Percentiles rank a stretch among this genome's conserved stretches.
Evolutionary conservation across 92 coral and sea anemone species (phyloP).

Genomic region (Metridium senile): DNA sequence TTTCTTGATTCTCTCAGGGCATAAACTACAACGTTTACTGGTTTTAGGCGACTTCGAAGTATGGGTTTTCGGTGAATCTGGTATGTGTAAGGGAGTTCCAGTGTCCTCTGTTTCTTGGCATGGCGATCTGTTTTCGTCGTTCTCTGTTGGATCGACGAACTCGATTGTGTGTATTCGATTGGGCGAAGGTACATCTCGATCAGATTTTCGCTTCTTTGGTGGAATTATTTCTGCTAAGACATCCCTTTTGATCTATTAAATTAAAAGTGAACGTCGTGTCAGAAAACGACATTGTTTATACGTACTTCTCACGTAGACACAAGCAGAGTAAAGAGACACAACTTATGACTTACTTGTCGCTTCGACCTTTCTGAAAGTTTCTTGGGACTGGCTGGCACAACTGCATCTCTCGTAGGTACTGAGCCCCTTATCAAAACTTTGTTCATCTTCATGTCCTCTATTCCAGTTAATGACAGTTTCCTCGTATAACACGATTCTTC

Average conservation of each 20-base stretch:
- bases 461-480: slow-evolving; percentile 5
- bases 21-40: not conserved
- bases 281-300: not conserved
- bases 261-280: too few relatives aligned
- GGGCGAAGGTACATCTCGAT: too few relatives aligned
- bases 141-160: too few relatives aligned
- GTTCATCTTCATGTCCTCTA: not conserved
- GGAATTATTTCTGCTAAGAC: slow-evolving; percentile 22
- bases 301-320: not conserved
- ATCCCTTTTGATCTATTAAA: too few relatives aligned
- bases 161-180: too few relatives aligned
- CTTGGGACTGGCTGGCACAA: slow-evolving; percentile 16
- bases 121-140: too few relatives aligned
- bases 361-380: slow-evolving; percentile 19
- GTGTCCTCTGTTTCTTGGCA: too few relatives aligned
- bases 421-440: slow-evolving; percentile 3
- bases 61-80: not conserved
- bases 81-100: too few relatives aligned
- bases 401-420: slow-evolving; percentile 37
- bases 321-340: not conserved
- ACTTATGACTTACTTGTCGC: slow-evolving; percentile 28
- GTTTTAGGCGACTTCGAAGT: not conserved
- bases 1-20: not conserved
- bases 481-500: slow-evolving; percentile 18
- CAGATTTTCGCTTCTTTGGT: too few relatives aligned